Conservation (phyloP, 2,888 invertebrate genomes). For the Helleia helle region DNA sequence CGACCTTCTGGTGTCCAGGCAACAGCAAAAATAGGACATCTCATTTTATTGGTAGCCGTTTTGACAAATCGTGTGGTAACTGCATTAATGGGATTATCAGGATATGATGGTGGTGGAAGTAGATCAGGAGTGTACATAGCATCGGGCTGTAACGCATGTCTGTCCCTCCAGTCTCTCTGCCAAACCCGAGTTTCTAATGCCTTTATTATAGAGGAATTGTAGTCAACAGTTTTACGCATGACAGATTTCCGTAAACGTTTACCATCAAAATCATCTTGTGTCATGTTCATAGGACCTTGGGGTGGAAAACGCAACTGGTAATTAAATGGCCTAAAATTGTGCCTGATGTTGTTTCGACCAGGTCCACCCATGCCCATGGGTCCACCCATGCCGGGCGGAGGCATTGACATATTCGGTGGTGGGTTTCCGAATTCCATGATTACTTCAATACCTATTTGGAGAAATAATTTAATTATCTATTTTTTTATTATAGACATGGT, state of each 20-base stretch:
- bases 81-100: conserved; percentile 97
- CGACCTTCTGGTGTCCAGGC: conserved; percentile 99
- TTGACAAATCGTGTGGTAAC: conserved; percentile 96
- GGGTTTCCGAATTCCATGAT: conserved; percentile 68
- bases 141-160: conserved; percentile 93
- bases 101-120: conserved; percentile 93
- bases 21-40: conserved; percentile 98
- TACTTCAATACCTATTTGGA: conserved; percentile 65
- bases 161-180: conserved; percentile 94
- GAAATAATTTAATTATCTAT: conserved; percentile 36
- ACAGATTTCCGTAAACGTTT: conserved; percentile 96
- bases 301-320: conserved; percentile 69
- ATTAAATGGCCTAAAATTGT: conserved; percentile 64
- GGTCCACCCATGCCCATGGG: conserved; percentile 43
- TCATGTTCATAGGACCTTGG: conserved; percentile 78
- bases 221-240: conserved; percentile 98
- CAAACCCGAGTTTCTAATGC: conserved; percentile 94
- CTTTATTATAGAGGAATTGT: conserved; percentile 95
- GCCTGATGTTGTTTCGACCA: conserved; percentile 60
- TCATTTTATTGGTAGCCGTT: conserved; percentile 99
- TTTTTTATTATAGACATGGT: conserved; percentile 3
- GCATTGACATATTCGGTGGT: conserved; percentile 59
- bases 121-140: conserved; percentile 95
- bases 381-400: conserved; percentile 51
- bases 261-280: conserved; percentile 94